A percentile compares a stretch with the other conserved stretches of the same genome.
Conservation (phyloP, 1,140 invertebrate species). For the Drosophila tropicalis region DNA sequence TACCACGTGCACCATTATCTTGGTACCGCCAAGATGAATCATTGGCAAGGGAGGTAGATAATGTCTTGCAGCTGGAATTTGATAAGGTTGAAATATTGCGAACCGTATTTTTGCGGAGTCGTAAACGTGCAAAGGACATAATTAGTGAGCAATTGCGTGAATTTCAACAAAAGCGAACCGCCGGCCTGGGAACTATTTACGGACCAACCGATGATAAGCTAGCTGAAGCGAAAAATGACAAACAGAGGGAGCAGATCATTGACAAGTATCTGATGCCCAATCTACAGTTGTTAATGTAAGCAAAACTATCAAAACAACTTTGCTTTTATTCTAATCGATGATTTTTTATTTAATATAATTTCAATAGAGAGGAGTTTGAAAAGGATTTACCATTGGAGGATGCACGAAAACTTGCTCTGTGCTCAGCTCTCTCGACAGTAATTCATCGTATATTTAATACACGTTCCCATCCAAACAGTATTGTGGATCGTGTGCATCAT, state of each 20-base stretch:
- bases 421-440: constrained; percentile 91
- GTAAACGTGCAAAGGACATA: constrained; percentile 92
- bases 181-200: constrained; percentile 95
- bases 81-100: constrained; percentile 95
- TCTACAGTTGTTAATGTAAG: constrained; percentile 89
- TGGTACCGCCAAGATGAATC: constrained; percentile 92
- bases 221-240: constrained; percentile 91
- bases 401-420: constrained; percentile 88
- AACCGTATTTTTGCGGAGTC: constrained; percentile 94
- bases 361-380: constrained; percentile 88
- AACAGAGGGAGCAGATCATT: constrained; percentile 90
- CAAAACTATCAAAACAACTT: not conserved
- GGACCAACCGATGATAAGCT: constrained; percentile 93
- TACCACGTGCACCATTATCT: constrained; percentile 93
- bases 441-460: constrained; percentile 84
- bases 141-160: constrained; percentile 93
- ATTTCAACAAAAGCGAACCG: constrained; percentile 94
- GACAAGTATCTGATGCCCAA: constrained; percentile 90
- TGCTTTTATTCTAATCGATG: not conserved
- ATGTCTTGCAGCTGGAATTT: constrained; percentile 90
- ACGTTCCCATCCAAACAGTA: constrained; percentile 74
- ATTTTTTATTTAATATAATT: not conserved
- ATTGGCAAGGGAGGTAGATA: constrained; percentile 94
- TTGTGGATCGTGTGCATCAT: constrained; percentile 86
- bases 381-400: constrained; percentile 86